These are phyloP conservation scores for Paradoxurus hermaphroditus DNA, from an alignment of 2,113 vertebrate species.

Conservation along the genomic window DNA sequence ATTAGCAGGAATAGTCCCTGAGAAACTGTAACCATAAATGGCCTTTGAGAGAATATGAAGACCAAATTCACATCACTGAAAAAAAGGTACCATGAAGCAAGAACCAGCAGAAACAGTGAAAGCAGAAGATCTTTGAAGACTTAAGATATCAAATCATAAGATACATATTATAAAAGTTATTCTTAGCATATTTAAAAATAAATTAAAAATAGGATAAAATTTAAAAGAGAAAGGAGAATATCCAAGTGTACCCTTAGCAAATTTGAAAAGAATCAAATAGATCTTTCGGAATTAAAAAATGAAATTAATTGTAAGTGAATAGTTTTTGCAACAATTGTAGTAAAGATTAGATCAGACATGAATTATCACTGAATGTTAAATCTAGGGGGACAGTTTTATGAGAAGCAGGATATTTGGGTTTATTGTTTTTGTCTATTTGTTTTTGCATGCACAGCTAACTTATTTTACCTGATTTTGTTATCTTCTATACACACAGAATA, in stretches of 20 bases:
- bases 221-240: background rate
- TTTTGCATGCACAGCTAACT: background rate
- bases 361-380: background rate
- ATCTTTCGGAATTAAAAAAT: background rate
- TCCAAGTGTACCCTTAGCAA: background rate
- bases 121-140: background rate
- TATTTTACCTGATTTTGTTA: background rate
- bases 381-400: background rate
- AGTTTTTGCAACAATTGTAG: background rate
- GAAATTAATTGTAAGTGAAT: slow-evolving; percentile 14
- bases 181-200: background rate
- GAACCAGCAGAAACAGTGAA: background rate
- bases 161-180: background rate
- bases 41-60: background rate
- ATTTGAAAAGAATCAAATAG: slow-evolving; percentile 18
- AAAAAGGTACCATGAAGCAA: background rate
- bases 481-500: background rate
- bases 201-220: background rate
- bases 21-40: background rate
- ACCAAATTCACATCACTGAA: background rate
- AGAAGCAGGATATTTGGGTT: background rate
- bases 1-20: background rate
- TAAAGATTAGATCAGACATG: background rate
- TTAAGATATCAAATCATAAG: background rate
- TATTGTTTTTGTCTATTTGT: background rate